phyloP scores from a whole-genome alignment of 2,113 vertebrate genomes.

The sheep (Ovis aries) region DNA sequence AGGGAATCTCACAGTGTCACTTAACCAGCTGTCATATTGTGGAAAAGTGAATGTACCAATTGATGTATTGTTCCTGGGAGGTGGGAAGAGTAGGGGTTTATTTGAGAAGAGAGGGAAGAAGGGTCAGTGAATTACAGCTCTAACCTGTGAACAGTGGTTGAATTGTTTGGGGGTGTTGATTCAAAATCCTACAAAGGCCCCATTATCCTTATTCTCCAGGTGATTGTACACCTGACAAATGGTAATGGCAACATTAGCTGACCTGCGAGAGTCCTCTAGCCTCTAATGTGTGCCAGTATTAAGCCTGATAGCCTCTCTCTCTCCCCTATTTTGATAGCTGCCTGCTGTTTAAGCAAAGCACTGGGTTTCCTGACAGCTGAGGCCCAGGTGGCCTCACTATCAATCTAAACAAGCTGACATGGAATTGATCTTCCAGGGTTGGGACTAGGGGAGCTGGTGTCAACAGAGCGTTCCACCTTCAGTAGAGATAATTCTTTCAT shows the following conservation, averaged over 20 bases:
- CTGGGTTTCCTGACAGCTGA: slow-evolving; percentile 71
- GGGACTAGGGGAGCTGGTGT: neutral
- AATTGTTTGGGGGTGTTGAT: slow-evolving; percentile 77
- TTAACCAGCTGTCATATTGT: slow-evolving; percentile 66
- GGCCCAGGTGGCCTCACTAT: slow-evolving; percentile 71
- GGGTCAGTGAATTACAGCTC: slow-evolving; percentile 53
- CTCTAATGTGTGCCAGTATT: slow-evolving; percentile 69
- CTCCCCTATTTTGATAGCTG: slow-evolving; percentile 81
- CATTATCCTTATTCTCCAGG: slow-evolving; percentile 77
- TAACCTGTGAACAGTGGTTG: slow-evolving; percentile 76
- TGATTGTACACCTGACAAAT: slow-evolving; percentile 79
- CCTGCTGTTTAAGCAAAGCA: slow-evolving; percentile 76
- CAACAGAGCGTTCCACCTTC: slow-evolving; percentile 37
- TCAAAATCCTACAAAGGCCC: slow-evolving; percentile 77
- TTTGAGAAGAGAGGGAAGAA: slow-evolving; percentile 65
- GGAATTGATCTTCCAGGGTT: slow-evolving; percentile 62
- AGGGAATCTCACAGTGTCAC: slow-evolving; percentile 58
- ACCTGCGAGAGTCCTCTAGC: slow-evolving; percentile 69
- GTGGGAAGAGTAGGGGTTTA: slow-evolving; percentile 57
- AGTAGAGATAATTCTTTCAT: slow-evolving; percentile 39
- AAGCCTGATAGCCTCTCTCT: slow-evolving; percentile 62
- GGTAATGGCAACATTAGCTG: slow-evolving; percentile 75
- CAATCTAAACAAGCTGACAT: slow-evolving; percentile 67
- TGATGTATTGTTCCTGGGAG: slow-evolving; percentile 75
- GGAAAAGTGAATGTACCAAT: slow-evolving; percentile 56